phyloP scores from a whole-genome alignment of 2,113 vertebrate species.

The Catharus bicknelli region DNA sequence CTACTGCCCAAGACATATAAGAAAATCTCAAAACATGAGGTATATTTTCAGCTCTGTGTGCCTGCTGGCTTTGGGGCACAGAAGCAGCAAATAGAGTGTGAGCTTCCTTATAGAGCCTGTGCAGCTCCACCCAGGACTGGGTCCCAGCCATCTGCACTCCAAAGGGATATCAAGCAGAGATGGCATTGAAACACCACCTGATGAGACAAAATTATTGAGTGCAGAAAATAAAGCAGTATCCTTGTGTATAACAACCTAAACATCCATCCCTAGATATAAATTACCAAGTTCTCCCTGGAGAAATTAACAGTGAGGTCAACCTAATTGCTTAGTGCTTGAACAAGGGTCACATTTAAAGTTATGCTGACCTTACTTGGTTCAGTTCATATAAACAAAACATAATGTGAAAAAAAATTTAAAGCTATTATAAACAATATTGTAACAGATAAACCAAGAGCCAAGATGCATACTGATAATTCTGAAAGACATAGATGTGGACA shows the following conservation, averaged over 20 bases:
- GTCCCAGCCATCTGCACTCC: accelerated
- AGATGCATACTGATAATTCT: neutral
- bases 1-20: neutral
- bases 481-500: neutral
- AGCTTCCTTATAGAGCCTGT: neutral
- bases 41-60: neutral
- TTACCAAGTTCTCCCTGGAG: neutral
- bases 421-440: neutral
- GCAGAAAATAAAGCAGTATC: neutral
- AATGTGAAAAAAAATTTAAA: neutral
- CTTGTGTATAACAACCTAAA: neutral
- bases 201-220: neutral
- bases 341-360: slow-evolving; percentile 4
- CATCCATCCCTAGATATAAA: neutral
- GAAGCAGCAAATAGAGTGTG: neutral
- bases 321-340: neutral
- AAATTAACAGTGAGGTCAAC: neutral
- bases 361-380: neutral
- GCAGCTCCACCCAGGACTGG: accelerated
- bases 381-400: neutral
- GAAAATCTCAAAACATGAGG: neutral
- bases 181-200: neutral
- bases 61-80: neutral
- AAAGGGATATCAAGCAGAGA: neutral
- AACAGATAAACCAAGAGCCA: neutral